These are phyloP conservation scores for Olivierus martensii DNA, from an alignment of 1,140 invertebrate species.

Conservation along the genomic window DNA sequence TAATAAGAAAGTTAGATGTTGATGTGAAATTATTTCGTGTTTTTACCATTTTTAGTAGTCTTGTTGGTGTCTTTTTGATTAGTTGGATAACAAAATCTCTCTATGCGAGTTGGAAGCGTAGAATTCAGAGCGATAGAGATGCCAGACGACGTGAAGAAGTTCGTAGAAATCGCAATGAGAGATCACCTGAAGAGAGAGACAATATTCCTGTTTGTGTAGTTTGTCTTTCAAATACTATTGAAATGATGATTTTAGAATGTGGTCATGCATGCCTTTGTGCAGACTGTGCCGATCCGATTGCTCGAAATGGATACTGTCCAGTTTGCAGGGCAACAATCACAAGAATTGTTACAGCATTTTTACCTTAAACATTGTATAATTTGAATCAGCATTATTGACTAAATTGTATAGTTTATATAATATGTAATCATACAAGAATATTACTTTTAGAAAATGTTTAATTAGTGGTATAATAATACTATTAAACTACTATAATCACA, in stretches of 20 bases:
- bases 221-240: constrained; percentile 28
- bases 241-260: constrained; percentile 31
- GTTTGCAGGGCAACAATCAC: constrained; percentile 27
- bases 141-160: constrained; percentile 32
- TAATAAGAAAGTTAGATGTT: constrained; percentile 23
- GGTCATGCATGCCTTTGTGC: constrained; percentile 33
- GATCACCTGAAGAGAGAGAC: constrained; percentile 10
- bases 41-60: constrained; percentile 19
- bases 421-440: too few relatives aligned
- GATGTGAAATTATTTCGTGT: constrained; percentile 24
- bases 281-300: constrained; percentile 26
- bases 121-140: constrained; percentile 17
- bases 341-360: constrained; percentile 24
- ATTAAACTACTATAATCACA: too few relatives aligned
- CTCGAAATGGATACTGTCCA: constrained; percentile 25
- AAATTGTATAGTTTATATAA: too few relatives aligned
- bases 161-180: constrained; percentile 12
- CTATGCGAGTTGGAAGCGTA: constrained; percentile 1
- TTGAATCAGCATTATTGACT: too few relatives aligned
- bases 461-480: too few relatives aligned
- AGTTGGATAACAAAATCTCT: constrained; percentile 21
- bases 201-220: constrained; percentile 27
- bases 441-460: too few relatives aligned
- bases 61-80: constrained; percentile 21
- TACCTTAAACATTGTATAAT: too few relatives aligned